phyloP scores from a whole-genome alignment of 2,113 vertebrate genomes.

The Tragulus kanchil region DNA sequence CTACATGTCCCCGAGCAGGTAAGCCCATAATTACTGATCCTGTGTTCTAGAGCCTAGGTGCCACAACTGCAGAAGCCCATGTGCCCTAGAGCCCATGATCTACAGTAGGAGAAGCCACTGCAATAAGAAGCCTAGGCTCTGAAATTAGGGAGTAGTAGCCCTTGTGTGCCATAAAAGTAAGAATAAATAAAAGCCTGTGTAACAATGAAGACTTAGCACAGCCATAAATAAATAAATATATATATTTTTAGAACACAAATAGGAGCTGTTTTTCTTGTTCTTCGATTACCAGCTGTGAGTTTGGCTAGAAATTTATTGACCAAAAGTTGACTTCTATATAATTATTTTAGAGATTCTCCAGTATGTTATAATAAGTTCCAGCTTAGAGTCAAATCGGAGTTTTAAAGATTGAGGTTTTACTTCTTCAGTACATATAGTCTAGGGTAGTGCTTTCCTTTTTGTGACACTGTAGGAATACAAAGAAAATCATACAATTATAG shows the following conservation, averaged over 20 bases:
- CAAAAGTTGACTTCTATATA: background rate
- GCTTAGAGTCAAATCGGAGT: background rate
- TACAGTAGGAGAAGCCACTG: background rate
- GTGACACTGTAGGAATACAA: background rate
- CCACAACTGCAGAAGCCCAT: too few relatives aligned
- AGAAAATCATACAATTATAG: slow-evolving; percentile 7
- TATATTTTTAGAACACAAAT: background rate
- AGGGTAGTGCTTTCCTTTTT: background rate
- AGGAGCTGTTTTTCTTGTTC: background rate
- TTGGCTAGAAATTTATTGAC: background rate
- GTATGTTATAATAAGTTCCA: background rate
- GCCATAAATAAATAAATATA: background rate
- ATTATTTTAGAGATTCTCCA: background rate
- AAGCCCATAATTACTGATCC: background rate
- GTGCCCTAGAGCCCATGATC: too few relatives aligned
- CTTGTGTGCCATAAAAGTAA: too few relatives aligned
- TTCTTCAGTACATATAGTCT: background rate
- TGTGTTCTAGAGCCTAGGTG: background rate
- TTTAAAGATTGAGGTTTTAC: slow-evolving; percentile 12
- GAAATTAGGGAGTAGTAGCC: background rate
- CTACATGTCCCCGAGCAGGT: background rate
- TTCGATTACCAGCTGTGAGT: background rate
- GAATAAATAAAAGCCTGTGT: background rate
- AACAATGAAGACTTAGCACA: accelerated
- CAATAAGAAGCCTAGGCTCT: background rate